A percentile compares a stretch with the other conserved stretches of the same genome.
These are phyloP conservation scores for Pseudanteris insignis DNA, from an alignment of 2,888 invertebrate genomes.

Conservation along the genomic window DNA sequence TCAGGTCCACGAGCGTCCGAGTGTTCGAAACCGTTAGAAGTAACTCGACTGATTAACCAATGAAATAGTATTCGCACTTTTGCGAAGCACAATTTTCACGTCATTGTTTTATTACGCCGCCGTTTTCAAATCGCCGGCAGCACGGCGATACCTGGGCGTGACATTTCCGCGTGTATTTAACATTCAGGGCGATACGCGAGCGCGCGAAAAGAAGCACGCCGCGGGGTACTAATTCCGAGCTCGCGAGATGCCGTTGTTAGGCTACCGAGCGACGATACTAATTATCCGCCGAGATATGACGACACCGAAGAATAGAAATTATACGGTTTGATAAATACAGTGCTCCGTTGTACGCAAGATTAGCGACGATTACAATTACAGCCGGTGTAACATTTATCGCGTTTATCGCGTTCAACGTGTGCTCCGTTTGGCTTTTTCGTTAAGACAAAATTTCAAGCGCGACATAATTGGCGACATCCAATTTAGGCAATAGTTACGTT, in stretches of 20 bases:
- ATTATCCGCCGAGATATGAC: too few relatives aligned
- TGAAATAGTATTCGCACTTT: slow-evolving; percentile 2
- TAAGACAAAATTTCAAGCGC: too few relatives aligned
- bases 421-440: too few relatives aligned
- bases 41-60: neutral
- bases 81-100: slow-evolving; percentile 16
- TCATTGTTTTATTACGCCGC: slow-evolving; percentile 21
- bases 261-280: slow-evolving; percentile 21
- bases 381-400: slow-evolving; percentile 7
- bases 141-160: slow-evolving; percentile 18
- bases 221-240: slow-evolving; percentile 18
- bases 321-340: slow-evolving; percentile 22
- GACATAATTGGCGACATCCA: too few relatives aligned
- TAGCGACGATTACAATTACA: slow-evolving; percentile 12
- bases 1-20: too few relatives aligned
- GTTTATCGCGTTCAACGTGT: slow-evolving; percentile 10
- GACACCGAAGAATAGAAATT: too few relatives aligned
- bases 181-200: slow-evolving; percentile 27
- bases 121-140: slow-evolving; percentile 21
- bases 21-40: too few relatives aligned
- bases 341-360: neutral
- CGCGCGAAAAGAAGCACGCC: slow-evolving; percentile 31
- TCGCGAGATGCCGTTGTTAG: slow-evolving; percentile 20
- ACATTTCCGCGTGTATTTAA: slow-evolving; percentile 29
- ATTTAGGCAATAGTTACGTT: slow-evolving; percentile 2